Percentiles rank a stretch among this genome's conserved stretches.
Conservation (phyloP, 1,140 invertebrate genomes). For the Rhagoletis zephyria region DNA sequence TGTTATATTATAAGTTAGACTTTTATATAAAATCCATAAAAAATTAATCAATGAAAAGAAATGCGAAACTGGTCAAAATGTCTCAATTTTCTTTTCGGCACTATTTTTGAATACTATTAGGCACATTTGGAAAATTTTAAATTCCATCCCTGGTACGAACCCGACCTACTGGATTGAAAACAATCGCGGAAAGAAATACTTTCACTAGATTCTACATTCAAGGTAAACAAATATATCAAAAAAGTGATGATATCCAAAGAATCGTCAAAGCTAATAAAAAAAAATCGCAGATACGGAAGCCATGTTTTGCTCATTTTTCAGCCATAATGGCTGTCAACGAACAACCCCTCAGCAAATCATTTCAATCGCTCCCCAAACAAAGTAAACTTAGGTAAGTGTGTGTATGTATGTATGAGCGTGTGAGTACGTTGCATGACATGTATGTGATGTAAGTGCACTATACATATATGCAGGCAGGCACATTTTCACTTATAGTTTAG, state of each 20-base stretch:
- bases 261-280: background rate
- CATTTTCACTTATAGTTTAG: conserved; percentile 57
- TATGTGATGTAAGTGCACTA: conserved; percentile 24
- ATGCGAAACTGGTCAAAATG: no score
- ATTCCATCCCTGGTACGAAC: no score
- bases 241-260: background rate
- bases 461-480: conserved; percentile 24
- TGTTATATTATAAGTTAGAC: no score
- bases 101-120: no score
- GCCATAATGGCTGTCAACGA: conserved; percentile 61
- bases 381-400: background rate
- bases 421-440: background rate
- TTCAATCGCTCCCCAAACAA: background rate
- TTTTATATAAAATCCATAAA: no score
- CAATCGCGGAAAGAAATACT: background rate
- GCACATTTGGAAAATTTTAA: no score
- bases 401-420: background rate
- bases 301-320: background rate
- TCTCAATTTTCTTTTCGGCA: no score
- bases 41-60: no score
- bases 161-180: no score
- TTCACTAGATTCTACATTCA: no score
- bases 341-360: conserved; percentile 46
- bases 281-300: background rate
- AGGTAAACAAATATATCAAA: background rate